Conservation (phyloP, 2,888 invertebrate genomes). For the Xestia c-nigrum region DNA sequence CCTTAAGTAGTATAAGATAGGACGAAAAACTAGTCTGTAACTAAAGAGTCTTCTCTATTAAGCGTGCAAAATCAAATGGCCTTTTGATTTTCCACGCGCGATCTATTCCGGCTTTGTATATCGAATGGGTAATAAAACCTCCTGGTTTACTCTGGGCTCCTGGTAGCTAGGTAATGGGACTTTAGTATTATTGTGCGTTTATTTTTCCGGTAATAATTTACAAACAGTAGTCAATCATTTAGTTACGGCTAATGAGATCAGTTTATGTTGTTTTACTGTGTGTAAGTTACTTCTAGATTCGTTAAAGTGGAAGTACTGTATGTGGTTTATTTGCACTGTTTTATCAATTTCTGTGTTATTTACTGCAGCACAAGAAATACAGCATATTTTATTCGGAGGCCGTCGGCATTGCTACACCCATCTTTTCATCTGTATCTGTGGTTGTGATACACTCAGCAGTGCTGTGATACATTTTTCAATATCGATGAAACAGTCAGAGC, state of each 20-base stretch:
- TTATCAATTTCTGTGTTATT: background rate
- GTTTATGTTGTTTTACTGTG: slow-evolving; percentile 10
- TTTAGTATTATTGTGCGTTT: slow-evolving; percentile 22
- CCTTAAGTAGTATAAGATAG: slow-evolving; percentile 5
- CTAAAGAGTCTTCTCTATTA: slow-evolving; percentile 22
- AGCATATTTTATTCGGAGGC: background rate
- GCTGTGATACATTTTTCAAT: background rate
- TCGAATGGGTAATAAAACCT: slow-evolving; percentile 54
- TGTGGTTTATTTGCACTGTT: background rate
- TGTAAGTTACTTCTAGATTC: slow-evolving; percentile 11
- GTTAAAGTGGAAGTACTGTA: slow-evolving; percentile 2
- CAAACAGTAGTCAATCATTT: slow-evolving; percentile 34
- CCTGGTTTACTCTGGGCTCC: slow-evolving; percentile 21
- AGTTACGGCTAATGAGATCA: slow-evolving; percentile 23
- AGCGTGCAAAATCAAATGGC: slow-evolving; percentile 41
- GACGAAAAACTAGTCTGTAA: slow-evolving; percentile 29
- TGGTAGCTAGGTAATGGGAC: slow-evolving; percentile 30
- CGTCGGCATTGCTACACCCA: background rate
- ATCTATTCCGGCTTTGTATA: slow-evolving; percentile 40
- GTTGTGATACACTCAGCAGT: background rate
- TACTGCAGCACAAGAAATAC: background rate
- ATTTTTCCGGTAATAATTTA: slow-evolving; percentile 41
- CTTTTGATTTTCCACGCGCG: slow-evolving; percentile 49
- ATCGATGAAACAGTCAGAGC: background rate
- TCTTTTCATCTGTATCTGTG: background rate